Evolutionary conservation across 2,888 invertebrate species (phyloP), one percentile per base, ranked within the genome.

Genomic region (Dynastes maya): DNA sequence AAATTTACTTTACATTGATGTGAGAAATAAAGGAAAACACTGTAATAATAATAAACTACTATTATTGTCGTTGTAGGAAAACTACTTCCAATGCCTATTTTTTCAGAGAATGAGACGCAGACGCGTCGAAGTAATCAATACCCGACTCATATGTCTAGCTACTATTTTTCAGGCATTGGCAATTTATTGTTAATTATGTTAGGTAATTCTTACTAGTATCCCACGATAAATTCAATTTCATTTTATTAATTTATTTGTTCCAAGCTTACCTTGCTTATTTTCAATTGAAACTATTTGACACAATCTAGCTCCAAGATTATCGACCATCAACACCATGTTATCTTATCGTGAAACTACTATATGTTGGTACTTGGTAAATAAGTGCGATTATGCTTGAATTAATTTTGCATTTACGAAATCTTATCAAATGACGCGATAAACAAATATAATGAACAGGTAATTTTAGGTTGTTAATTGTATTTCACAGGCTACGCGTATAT

Each of bases 271-370:
- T 87, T 89, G 87, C 77, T 89, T 88, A 79, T 89, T 87, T 84
- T 90, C 89, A 53, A 89, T 84, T 84, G 91, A 90, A 81, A 91
- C 87, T 81, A 92, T 86, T 53, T 91, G 90, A 85, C 91, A 92
- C 82, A 92, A 88, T 87, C 92, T 92, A 8, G 91, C 90, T 64
- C 91, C 91, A 81, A 92, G 89, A 86, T 92, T 92, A 86, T 91
- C 88, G 58, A 87, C 84, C 16, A 85, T 86, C 84, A 61, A 45
- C 29, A 88, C 87, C 88, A 88, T 88, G 6, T 11, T 68, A 53
- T 68, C 65, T 27, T 68, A 53, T 68, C 65, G n/a, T 27, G 13
- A 49, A 49, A 49, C 68, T 68, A 32, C 51, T 51, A 27, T 51
- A 51, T 53, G 27, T 29, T 53, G 5, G 6, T n/a, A 49, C 13